A percentile compares a stretch with the other conserved stretches of the same genome.
phyloP scores from a whole-genome alignment of 2,888 invertebrate genomes.

The Lacanobia wlatinum region DNA sequence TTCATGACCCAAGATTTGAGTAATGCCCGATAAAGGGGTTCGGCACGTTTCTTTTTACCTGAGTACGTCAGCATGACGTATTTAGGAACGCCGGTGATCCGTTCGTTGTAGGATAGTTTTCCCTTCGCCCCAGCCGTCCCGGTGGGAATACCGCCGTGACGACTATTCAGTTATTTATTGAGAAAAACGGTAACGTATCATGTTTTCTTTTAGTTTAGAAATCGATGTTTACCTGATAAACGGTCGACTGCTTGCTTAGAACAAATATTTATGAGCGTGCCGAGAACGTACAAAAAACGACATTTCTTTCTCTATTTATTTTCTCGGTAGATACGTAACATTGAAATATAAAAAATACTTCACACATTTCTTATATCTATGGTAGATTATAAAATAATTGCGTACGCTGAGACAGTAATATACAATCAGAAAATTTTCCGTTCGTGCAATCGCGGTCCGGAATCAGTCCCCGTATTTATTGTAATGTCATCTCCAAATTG shows the following conservation, averaged over 20 bases:
- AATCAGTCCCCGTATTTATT: slow-evolving; percentile 1
- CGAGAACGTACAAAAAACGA: neutral
- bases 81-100: neutral
- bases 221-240: slow-evolving; percentile 13
- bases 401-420: slow-evolving; percentile 3
- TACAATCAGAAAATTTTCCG: slow-evolving; percentile 10
- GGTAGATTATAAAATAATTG: neutral
- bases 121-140: slow-evolving; percentile 9
- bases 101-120: slow-evolving; percentile 8
- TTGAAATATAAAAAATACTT: no score
- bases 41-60: slow-evolving; percentile 21
- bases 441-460: neutral
- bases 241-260: neutral
- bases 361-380: no score
- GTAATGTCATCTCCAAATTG: slow-evolving; percentile 26
- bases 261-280: slow-evolving; percentile 7
- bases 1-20: slow-evolving; percentile 30
- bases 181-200: slow-evolving; percentile 17
- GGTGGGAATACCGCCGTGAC: slow-evolving; percentile 24
- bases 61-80: slow-evolving; percentile 30
- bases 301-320: neutral
- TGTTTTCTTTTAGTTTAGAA: slow-evolving; percentile 27
- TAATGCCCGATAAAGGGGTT: slow-evolving; percentile 14
- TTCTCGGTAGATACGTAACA: neutral
- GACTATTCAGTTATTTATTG: slow-evolving; percentile 39